A percentile compares a stretch with the other conserved stretches of the same genome.
Conservation (phyloP, 2,888 invertebrate species). For the Eudasyphora cyanicolor region DNA sequence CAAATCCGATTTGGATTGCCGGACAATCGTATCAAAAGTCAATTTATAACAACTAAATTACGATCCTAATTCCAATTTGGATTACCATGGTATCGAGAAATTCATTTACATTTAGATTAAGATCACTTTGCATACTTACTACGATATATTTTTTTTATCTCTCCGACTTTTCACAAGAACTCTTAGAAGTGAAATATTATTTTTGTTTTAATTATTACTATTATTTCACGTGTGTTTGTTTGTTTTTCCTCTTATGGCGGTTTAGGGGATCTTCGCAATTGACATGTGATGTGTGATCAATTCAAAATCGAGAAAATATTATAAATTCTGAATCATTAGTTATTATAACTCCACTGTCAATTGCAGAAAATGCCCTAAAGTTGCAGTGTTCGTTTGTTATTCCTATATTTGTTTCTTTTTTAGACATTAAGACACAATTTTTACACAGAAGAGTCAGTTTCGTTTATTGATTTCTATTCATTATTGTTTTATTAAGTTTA, state of each 20-base stretch:
- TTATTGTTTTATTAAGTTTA: slow-evolving; percentile 10
- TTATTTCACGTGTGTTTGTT: slow-evolving; percentile 3
- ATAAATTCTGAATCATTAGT: too few species aligned
- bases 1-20: slow-evolving; percentile 66
- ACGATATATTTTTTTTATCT: slow-evolving; percentile 25
- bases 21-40: slow-evolving; percentile 67
- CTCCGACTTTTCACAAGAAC: slow-evolving; percentile 16
- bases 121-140: slow-evolving; percentile 22
- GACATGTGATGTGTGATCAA: not conserved
- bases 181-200: slow-evolving; percentile 37
- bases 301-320: too few species aligned
- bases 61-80: not conserved
- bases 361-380: not conserved
- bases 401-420: not conserved
- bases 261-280: not conserved
- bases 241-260: not conserved
- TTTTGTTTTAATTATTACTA: slow-evolving; percentile 26
- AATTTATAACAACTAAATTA: slow-evolving; percentile 65
- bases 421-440: slow-evolving; percentile 5
- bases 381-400: not conserved
- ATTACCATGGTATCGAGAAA: not conserved
- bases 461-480: not conserved
- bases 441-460: not conserved
- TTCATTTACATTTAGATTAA: too few species aligned
- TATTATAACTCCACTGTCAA: too few species aligned